These are phyloP conservation scores for Tyto alba DNA, from an alignment of 2,113 vertebrate species.

Conservation along the genomic window DNA sequence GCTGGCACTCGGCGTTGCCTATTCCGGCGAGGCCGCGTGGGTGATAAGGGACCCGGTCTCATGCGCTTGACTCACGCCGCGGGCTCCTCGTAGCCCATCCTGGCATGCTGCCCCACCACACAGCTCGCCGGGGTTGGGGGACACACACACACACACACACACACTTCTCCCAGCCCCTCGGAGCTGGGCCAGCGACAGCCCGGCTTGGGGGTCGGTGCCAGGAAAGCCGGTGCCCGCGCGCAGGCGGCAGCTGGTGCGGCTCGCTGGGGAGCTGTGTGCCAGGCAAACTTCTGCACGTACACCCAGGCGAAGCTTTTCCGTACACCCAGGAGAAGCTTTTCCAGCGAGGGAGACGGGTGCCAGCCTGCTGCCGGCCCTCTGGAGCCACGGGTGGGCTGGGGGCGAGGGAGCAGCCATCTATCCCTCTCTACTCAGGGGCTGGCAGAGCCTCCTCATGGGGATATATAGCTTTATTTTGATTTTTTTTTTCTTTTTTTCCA, in stretches of 20 bases:
- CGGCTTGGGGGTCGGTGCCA: neutral
- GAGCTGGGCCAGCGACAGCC: neutral
- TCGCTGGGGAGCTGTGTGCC: neutral
- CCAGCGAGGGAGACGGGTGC: neutral
- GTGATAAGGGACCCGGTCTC: neutral
- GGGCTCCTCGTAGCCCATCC: neutral
- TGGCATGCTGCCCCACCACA: fast-evolving
- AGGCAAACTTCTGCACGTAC: neutral
- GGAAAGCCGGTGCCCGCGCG: neutral
- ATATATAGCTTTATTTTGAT: neutral
- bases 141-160: no score
- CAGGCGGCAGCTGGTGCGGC: neutral
- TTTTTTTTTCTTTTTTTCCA: no score
- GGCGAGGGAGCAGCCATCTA: neutral
- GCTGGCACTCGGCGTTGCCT: fast-evolving
- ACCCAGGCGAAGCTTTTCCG: neutral
- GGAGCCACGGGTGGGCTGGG: neutral
- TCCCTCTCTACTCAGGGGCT: neutral
- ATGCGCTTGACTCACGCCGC: fast-evolving
- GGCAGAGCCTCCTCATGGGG: neutral
- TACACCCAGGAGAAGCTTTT: neutral
- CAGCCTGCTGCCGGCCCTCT: neutral
- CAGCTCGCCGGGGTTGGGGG: neutral
- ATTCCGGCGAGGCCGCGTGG: neutral
- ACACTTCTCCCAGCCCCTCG: neutral